A percentile compares a stretch with the other conserved stretches of the same genome.
phyloP scores from a whole-genome alignment of 1,140 invertebrate species.

The Drosophila ironensis region DNA sequence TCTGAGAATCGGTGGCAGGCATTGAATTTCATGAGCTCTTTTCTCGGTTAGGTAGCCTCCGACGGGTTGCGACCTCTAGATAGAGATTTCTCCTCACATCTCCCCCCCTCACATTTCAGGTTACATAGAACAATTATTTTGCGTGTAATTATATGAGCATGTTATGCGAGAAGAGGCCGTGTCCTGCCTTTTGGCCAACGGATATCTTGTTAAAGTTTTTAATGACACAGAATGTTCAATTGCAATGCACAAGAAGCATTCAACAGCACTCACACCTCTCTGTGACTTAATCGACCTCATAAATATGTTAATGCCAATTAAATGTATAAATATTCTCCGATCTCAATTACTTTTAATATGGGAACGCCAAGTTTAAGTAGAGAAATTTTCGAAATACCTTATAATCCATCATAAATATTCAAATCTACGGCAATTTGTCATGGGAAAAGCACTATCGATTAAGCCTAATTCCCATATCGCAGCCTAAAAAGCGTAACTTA shows the following conservation, averaged over 20 bases:
- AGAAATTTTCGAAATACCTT: slow-evolving; percentile 6
- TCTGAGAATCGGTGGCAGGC: slow-evolving; percentile 53
- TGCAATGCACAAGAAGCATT: slow-evolving; percentile 7
- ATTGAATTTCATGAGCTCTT: slow-evolving; percentile 75
- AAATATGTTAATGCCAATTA: slow-evolving; percentile 11
- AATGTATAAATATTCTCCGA: not conserved
- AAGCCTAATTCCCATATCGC: slow-evolving; percentile 14
- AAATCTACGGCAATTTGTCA: slow-evolving; percentile 33
- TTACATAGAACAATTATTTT: slow-evolving; percentile 66
- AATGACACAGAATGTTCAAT: not conserved
- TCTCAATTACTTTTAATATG: slow-evolving; percentile 28
- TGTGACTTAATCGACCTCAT: slow-evolving; percentile 15
- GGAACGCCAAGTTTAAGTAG: slow-evolving; percentile 18
- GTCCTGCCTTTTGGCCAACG: slow-evolving; percentile 4
- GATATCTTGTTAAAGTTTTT: slow-evolving; percentile 26
- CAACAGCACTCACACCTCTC: not conserved
- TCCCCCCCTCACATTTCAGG: not conserved
- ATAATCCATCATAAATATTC: slow-evolving; percentile 24
- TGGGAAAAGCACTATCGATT: slow-evolving; percentile 20
- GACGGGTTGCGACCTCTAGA: slow-evolving; percentile 66
- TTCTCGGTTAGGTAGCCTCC: slow-evolving; percentile 19
- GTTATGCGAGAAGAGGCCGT: slow-evolving; percentile 46
- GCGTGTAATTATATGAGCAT: slow-evolving; percentile 76
- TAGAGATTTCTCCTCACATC: slow-evolving; percentile 33
- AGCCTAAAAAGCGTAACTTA: slow-evolving; percentile 27